Conservation (phyloP, 1,140 invertebrate species). For the Ridgeia piscesae region DNA sequence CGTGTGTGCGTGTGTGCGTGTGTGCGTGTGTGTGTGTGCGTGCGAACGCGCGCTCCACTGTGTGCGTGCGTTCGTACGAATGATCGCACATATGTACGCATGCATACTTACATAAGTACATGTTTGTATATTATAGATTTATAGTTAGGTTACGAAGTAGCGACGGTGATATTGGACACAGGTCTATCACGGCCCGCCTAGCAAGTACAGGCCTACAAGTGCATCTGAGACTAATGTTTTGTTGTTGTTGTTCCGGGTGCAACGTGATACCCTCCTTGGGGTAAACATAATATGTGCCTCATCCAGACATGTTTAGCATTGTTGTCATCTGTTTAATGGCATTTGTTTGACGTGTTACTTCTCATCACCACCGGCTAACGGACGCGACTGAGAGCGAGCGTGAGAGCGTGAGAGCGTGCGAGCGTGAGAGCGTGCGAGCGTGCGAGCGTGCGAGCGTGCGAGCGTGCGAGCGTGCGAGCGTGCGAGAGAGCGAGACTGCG, state of each 20-base stretch:
- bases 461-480: too few relatives aligned
- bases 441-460: too few relatives aligned
- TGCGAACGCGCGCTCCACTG: too few relatives aligned
- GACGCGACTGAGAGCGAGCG: background rate
- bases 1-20: too few relatives aligned
- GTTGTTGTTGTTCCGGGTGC: background rate
- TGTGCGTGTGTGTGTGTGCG: too few relatives aligned
- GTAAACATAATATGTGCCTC: background rate
- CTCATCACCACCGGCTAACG: background rate
- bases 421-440: too few relatives aligned
- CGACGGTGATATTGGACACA: background rate
- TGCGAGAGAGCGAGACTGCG: too few relatives aligned
- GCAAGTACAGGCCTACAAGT: background rate
- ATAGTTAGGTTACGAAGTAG: background rate
- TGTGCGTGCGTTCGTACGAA: too few relatives aligned
- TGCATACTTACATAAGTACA: too few relatives aligned
- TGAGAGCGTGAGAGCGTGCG: too few relatives aligned
- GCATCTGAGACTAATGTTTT: background rate
- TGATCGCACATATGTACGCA: too few relatives aligned
- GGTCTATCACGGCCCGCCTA: background rate
- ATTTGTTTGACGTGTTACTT: background rate
- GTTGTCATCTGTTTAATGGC: background rate
- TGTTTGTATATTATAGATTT: background rate
- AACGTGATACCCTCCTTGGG: background rate
- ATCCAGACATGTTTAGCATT: background rate